Evolutionary conservation across 1,140 invertebrate species (phyloP), one percentile per base, ranked within the genome.

Genomic region (Cotesia chilonis): DNA sequence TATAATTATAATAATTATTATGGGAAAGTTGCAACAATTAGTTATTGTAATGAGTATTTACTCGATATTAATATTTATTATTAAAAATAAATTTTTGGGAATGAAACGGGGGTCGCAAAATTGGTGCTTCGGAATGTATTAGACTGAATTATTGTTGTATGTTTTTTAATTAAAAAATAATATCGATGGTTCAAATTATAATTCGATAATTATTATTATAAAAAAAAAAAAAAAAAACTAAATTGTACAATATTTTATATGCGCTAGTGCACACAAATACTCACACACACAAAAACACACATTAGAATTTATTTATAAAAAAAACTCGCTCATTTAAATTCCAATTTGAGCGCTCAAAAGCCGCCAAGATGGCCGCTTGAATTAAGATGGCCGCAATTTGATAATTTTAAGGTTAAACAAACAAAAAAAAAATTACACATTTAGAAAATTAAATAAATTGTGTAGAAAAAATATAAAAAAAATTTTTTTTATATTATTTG

Each of bases 101-200:
- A 55, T 55, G 14, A 57, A 51, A 63, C 70, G 35, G 60, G 59
- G 35, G 52, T 78, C 63, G 52, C 75, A 74, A 67, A 77, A 84
- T 83, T 86, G 84, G 84, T 86, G 83, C 83, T 86, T 84, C 79
- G 81, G 77, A 85, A 85, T 83, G 75, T 79, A 85, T 86, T 84
- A 86, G 84, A 85, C 83, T 86, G 84, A 86, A 84, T 84, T 78
- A 83, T 84, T 83, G 81, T 85, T 84, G 77, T 83, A 83, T 76
- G 68, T 83, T 84, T 75, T 79, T 78, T 76, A 71, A 67, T 47
- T 9, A 47, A 47, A 47, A 10, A 10, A 4, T 14, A 20, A 20
- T 20, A 28, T 28, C 28, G n/a, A 14, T n/a, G 17, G 54, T 28
- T 28, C 28, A 14, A 55, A 55, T 20, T 60, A 60, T 20, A 20